Evolutionary conservation across 2,888 invertebrate genomes (phyloP).

Genomic region (Polydesmus complanatus): DNA sequence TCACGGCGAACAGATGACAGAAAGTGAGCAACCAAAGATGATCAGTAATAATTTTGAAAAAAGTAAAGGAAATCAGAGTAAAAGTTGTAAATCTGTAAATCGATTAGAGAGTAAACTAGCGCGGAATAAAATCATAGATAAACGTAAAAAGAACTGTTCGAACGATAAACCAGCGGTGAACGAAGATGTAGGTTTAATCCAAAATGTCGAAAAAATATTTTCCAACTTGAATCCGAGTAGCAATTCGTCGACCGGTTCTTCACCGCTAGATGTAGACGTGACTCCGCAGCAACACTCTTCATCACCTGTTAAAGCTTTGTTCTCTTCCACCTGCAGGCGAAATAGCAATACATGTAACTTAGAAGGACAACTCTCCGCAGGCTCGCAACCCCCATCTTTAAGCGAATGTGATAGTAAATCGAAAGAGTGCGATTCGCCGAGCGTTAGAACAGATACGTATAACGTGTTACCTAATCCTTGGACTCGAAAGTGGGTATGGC

Average conservation of each 20-base stretch:
- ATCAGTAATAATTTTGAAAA: background rate
- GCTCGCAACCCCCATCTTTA: background rate
- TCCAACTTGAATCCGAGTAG: background rate
- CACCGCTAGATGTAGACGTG: too few relatives aligned
- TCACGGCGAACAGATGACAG: background rate
- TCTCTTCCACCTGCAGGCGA: too few relatives aligned
- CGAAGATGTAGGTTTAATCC: background rate
- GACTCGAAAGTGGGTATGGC: slow-evolving; percentile 8
- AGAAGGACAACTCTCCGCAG: too few relatives aligned
- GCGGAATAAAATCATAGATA: slow-evolving; percentile 33
- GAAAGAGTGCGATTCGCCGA: background rate
- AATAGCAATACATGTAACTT: too few relatives aligned
- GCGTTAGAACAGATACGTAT: background rate
- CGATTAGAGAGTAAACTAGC: slow-evolving; percentile 34
- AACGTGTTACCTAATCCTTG: background rate
- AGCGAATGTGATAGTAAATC: background rate
- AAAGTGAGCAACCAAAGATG: background rate
- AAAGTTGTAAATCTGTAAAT: slow-evolving; percentile 31
- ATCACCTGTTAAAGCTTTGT: too few relatives aligned
- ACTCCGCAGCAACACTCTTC: too few relatives aligned
- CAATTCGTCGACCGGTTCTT: background rate
- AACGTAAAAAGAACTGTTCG: slow-evolving; percentile 26
- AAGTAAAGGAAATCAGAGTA: background rate
- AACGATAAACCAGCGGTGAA: background rate
- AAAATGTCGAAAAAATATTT: background rate